Conservation (phyloP, 2,888 invertebrate genomes). For the Ectobius pallidus region DNA sequence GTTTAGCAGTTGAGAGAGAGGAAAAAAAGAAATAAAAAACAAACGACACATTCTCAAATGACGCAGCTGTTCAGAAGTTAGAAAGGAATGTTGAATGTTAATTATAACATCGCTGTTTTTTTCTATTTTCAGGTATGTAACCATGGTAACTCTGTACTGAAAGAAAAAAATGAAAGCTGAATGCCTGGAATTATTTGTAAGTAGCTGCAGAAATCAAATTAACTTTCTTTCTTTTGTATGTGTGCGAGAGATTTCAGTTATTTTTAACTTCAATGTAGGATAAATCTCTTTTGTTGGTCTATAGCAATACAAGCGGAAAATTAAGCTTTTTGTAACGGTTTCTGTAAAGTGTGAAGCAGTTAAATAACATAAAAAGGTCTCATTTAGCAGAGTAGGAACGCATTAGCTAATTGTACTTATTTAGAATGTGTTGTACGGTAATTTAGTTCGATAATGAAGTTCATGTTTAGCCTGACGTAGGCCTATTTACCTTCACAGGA, state of each 20-base stretch:
- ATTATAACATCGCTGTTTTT: background rate
- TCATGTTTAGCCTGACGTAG: too few relatives aligned
- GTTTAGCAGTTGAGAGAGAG: background rate
- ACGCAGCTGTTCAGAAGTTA: background rate
- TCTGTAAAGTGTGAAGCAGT: background rate
- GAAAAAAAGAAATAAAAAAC: background rate
- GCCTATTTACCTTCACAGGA: too few relatives aligned
- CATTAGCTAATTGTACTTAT: too few relatives aligned
- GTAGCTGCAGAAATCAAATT: background rate
- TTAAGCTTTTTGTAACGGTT: background rate
- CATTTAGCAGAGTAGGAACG: too few relatives aligned
- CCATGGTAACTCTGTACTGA: constrained; percentile 6
- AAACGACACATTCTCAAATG: background rate
- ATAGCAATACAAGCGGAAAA: background rate
- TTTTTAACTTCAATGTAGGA: background rate
- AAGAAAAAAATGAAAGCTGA: too few relatives aligned
- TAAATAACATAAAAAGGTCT: too few relatives aligned
- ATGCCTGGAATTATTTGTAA: background rate
- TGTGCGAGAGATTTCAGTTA: too few relatives aligned
- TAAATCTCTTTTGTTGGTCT: background rate
- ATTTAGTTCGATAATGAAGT: too few relatives aligned
- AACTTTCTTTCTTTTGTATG: background rate
- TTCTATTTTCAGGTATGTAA: constrained; percentile 1
- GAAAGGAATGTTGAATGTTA: too few relatives aligned
- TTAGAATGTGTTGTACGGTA: too few relatives aligned